Conservation (phyloP, 2,888 invertebrate species). For the Xestia c-nigrum region DNA sequence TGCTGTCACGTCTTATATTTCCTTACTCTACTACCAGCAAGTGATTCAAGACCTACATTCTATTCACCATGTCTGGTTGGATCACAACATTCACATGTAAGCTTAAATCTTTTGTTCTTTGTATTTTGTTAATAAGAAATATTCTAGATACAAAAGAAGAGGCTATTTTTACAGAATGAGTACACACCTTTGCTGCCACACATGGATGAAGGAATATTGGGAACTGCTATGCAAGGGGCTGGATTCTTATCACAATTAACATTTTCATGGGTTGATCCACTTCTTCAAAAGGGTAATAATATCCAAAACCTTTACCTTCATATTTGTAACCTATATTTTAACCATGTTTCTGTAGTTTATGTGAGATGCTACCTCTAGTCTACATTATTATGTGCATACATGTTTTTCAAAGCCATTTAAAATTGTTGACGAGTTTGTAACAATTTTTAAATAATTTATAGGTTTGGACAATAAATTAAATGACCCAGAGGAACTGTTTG, state of each 20-base stretch:
- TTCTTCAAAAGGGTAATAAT: conserved; percentile 93
- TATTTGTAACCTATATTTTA: neutral
- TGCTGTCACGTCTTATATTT: conserved; percentile 93
- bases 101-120: conserved; percentile 60
- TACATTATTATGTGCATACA: neutral
- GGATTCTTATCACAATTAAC: conserved; percentile 93
- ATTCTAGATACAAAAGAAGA: neutral
- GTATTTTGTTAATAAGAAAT: conserved; percentile 2
- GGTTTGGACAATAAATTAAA: conserved; percentile 93
- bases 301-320: neutral
- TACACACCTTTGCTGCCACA: conserved; percentile 92
- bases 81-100: conserved; percentile 89
- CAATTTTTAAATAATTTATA: conserved; percentile 63
- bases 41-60: conserved; percentile 85
- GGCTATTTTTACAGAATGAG: conserved; percentile 86
- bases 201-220: conserved; percentile 93
- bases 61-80: conserved; percentile 87
- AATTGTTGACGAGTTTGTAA: neutral
- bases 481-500: conserved; percentile 95
- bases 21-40: conserved; percentile 93
- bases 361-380: neutral
- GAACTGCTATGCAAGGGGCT: conserved; percentile 95
- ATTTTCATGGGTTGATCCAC: conserved; percentile 96
- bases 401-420: neutral
- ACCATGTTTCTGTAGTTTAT: neutral